A percentile compares a stretch with the other conserved stretches of the same genome.
These are phyloP conservation scores for Myathropa florea DNA, from an alignment of 2,888 invertebrate genomes.

Conservation along the genomic window DNA sequence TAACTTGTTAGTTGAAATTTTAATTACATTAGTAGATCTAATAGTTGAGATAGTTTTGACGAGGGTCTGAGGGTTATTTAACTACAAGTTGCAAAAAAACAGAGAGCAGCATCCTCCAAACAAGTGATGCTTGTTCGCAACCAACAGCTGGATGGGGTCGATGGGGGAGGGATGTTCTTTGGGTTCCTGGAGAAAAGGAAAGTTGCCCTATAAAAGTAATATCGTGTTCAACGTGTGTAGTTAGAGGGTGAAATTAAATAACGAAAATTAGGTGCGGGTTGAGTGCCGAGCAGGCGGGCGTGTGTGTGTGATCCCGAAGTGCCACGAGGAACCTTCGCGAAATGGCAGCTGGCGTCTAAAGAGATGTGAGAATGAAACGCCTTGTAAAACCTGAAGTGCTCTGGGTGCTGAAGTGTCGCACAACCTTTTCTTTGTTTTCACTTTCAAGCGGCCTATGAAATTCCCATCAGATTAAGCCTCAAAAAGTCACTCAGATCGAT, in stretches of 20 bases:
- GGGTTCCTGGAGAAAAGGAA: conserved; percentile 20
- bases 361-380: conserved; percentile 38
- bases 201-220: conserved; percentile 67
- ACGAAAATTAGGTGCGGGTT: conserved; percentile 50
- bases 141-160: background rate
- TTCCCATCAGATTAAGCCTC: background rate
- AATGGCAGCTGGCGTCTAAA: conserved; percentile 55
- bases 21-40: conserved; percentile 70
- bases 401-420: too few relatives aligned
- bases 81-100: conserved; percentile 45
- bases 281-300: background rate
- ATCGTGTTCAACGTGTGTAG: conserved; percentile 67
- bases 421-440: too few relatives aligned
- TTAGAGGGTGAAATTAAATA: conserved; percentile 48
- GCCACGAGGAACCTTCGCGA: background rate
- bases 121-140: background rate
- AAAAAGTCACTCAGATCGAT: background rate
- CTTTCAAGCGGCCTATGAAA: too few relatives aligned
- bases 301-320: background rate
- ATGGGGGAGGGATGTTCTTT: background rate
- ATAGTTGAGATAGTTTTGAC: conserved; percentile 69
- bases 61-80: conserved; percentile 64
- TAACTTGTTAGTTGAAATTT: conserved; percentile 36
- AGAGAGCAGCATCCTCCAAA: conserved; percentile 1
- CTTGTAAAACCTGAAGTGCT: background rate